Base-by-base conservation (phyloP, 2,113 vertebrate species). In the Xerus inauris region DNA sequence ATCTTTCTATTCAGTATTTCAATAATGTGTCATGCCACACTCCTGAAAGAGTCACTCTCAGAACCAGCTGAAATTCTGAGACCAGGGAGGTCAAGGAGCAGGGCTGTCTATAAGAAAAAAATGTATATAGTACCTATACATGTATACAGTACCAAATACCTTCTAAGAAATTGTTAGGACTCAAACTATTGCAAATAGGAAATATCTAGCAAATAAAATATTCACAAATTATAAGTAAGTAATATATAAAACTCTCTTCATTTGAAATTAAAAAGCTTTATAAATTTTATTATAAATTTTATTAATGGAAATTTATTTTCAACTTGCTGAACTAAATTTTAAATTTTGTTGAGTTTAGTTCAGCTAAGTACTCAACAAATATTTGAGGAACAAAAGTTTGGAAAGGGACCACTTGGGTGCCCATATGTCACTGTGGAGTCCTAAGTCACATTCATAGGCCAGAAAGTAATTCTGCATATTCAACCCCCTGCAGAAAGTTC, bases 221-320 rank as follows among this genome's bases (percentile, higher is more conserved):
- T 28, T 76, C 47, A 54, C 26, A 75, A 67, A 35, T 40, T 54
- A 51, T 47, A 38, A 85, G 72, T 20, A 88, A 64, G 84, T 57
- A 79, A 75, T 57, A 20, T 54, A 26, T 51, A 12, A 89, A 92
- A 57, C n/a, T 89, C 16, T 10, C 5, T 84, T 67, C 24, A n/a
- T 94, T 91, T 62, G 47, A 96, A 69, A 83, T 79, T 62, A 85
- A 71, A 76, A 84, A 40, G 2, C 22, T 30, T 91, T 59, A 20
- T 45, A 64, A 82, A 6, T 49, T 96, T 69, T 82, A 72, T 91
- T 59, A 20, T 45, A 64, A 82, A 6, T 49, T 96, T 69, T 82
- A 72, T 40, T 51, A 62, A 22, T 32, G 24, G n/a, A 67, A 16
- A 38, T 54, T 73, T 65, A 81, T 47, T 51, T 90, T 81, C 67